Evolutionary conservation across 2,888 invertebrate genomes (phyloP).

Genomic region (Lepeophtheirus nordmannii): DNA sequence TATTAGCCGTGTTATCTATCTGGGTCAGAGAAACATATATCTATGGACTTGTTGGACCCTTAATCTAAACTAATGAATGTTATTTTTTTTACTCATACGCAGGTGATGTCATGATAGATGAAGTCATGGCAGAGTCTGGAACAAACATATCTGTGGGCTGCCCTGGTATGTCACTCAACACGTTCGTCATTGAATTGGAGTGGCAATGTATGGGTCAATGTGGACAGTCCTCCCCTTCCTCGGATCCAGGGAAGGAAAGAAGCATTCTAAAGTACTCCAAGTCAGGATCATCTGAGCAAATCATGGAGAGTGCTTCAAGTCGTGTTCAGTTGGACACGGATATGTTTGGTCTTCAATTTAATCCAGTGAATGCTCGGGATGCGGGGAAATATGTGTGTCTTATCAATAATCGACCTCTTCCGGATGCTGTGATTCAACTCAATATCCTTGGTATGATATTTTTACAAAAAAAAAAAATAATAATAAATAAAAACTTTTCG

Average conservation of each 20-base stretch:
- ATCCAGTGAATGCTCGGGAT: slow-evolving; percentile 8
- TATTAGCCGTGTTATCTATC: too few relatives aligned
- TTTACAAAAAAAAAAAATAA: background rate
- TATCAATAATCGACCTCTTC: slow-evolving; percentile 18
- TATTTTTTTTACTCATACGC: background rate
- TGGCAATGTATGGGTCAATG: slow-evolving; percentile 17
- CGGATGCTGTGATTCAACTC: slow-evolving; percentile 19
- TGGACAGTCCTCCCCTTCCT: background rate
- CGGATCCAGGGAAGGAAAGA: background rate
- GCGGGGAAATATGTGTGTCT: slow-evolving; percentile 17
- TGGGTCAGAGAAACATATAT: too few relatives aligned
- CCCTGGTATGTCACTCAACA: slow-evolving; percentile 19
- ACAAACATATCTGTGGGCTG: slow-evolving; percentile 18
- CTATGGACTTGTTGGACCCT: too few relatives aligned
- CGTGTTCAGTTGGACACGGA: slow-evolving; percentile 13
- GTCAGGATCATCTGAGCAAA: background rate
- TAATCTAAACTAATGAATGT: too few relatives aligned
- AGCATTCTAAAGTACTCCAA: slow-evolving; percentile 10
- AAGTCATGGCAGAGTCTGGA: slow-evolving; percentile 15
- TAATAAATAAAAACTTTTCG: too few relatives aligned
- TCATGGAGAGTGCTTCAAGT: background rate
- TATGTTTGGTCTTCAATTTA: slow-evolving; percentile 15
- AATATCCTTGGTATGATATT: slow-evolving; percentile 16
- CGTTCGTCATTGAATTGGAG: slow-evolving; percentile 18
- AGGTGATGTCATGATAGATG: slow-evolving; percentile 11